Percentiles rank a stretch among this genome's conserved stretches.
These are phyloP conservation scores for Beris morrisii DNA, from an alignment of 2,888 invertebrate genomes.

Conservation along the genomic window DNA sequence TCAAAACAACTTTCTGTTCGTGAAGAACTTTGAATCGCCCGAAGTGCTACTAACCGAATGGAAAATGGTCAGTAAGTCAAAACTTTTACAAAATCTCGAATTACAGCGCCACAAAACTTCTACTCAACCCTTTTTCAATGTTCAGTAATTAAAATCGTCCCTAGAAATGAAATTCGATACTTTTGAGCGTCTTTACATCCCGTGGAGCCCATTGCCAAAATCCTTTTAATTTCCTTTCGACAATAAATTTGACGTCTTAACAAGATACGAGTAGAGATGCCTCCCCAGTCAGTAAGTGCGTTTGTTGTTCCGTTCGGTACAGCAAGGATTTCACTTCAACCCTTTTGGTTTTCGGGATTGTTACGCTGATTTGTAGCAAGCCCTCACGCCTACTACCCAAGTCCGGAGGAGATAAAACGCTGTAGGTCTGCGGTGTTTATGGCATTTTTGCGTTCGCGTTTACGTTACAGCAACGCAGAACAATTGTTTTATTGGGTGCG, in stretches of 20 bases:
- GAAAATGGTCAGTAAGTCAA: too few species aligned
- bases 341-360: constrained; percentile 25
- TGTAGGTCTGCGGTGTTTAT: constrained; percentile 33
- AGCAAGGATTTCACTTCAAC: background rate
- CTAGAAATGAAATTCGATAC: constrained; percentile 33
- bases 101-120: background rate
- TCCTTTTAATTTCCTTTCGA: constrained; percentile 44
- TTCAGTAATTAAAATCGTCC: constrained; percentile 31
- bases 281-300: background rate
- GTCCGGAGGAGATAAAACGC: constrained; percentile 29
- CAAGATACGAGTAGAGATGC: constrained; percentile 33
- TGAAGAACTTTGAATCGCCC: too few species aligned
- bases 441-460: constrained; percentile 21
- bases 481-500: constrained; percentile 39
- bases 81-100: background rate
- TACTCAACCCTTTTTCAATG: constrained; percentile 9
- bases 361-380: constrained; percentile 2
- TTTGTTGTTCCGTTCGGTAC: background rate
- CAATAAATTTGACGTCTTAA: constrained; percentile 43
- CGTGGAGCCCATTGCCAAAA: constrained; percentile 34
- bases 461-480: constrained; percentile 17
- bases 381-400: background rate
- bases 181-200: constrained; percentile 28
- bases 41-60: too few species aligned
- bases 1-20: too few species aligned